These are phyloP conservation scores for Nylanderia fulva DNA, from an alignment of 1,140 invertebrate species.

Conservation along the genomic window DNA sequence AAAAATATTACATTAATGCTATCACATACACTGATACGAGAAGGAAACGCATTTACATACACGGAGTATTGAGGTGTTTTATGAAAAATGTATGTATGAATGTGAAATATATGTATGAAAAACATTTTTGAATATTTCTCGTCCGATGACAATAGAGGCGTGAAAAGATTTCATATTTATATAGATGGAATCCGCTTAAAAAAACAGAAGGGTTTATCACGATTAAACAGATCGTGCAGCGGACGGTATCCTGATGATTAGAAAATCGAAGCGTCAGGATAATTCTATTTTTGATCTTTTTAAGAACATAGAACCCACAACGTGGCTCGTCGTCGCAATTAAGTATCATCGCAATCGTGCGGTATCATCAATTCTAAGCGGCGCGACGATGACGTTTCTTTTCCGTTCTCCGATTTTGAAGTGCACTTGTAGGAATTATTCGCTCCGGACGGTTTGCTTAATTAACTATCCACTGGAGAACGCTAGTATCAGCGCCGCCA, in stretches of 20 bases:
- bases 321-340: neutral
- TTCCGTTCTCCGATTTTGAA: neutral
- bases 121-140: neutral
- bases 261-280: neutral
- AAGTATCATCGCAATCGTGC: conserved; percentile 22
- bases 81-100: neutral
- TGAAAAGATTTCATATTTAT: conserved; percentile 1
- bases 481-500: conserved; percentile 94
- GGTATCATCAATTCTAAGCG: neutral
- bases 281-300: neutral
- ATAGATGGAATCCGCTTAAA: neutral
- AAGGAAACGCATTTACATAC: conserved; percentile 8
- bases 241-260: neutral
- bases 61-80: conserved; percentile 24
- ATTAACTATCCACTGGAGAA: conserved; percentile 94
- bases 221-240: conserved; percentile 17
- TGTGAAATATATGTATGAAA: conserved; percentile 4
- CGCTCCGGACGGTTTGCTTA: conserved; percentile 75
- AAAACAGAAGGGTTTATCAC: neutral
- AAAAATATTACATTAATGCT: conserved; percentile 13
- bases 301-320: neutral
- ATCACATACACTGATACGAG: conserved; percentile 20
- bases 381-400: neutral
- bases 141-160: neutral
- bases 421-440: conserved; percentile 50